Conservation (phyloP, 2,888 invertebrate species). For the Hybos culiciformis region DNA sequence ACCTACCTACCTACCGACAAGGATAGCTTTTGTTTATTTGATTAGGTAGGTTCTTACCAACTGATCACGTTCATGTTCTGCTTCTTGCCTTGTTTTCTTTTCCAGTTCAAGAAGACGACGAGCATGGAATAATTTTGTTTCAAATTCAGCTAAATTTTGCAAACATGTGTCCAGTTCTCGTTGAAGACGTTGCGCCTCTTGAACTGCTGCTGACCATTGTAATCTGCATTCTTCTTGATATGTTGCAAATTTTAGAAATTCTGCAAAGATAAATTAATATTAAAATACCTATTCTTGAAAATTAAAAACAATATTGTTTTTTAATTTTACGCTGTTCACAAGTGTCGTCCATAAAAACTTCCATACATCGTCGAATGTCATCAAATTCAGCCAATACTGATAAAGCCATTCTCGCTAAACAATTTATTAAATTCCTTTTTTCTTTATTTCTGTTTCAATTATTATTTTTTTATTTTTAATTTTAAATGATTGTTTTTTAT, state of each 20-base stretch:
- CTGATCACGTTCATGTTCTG: constrained; percentile 57
- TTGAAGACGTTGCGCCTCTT: constrained; percentile 60
- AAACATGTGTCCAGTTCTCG: constrained; percentile 55
- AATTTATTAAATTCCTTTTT: no score
- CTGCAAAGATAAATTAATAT: constrained; percentile 32
- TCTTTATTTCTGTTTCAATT: no score
- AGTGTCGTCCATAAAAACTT: constrained; percentile 48
- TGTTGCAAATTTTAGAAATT: constrained; percentile 58
- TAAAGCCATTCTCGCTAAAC: no score
- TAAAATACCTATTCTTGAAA: constrained; percentile 1
- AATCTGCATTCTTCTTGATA: constrained; percentile 56
- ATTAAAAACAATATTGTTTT: background rate
- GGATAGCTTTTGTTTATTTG: background rate
- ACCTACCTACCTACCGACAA: no score
- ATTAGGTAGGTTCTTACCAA: constrained; percentile 43
- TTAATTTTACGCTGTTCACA: constrained; percentile 51
- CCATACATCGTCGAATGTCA: constrained; percentile 54
- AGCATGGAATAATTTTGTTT: constrained; percentile 68
- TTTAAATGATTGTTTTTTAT: no score
- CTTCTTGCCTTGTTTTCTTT: constrained; percentile 51
- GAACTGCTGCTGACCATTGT: constrained; percentile 54
- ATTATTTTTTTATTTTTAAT: no score
- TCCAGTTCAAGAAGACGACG: constrained; percentile 69
- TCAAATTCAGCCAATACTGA: constrained; percentile 57
- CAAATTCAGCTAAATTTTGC: constrained; percentile 57